Percentiles rank a stretch among this genome's conserved stretches.
These are phyloP conservation scores for Maccullochella peelii DNA, from an alignment of 2,113 vertebrate genomes.

Conservation along the genomic window DNA sequence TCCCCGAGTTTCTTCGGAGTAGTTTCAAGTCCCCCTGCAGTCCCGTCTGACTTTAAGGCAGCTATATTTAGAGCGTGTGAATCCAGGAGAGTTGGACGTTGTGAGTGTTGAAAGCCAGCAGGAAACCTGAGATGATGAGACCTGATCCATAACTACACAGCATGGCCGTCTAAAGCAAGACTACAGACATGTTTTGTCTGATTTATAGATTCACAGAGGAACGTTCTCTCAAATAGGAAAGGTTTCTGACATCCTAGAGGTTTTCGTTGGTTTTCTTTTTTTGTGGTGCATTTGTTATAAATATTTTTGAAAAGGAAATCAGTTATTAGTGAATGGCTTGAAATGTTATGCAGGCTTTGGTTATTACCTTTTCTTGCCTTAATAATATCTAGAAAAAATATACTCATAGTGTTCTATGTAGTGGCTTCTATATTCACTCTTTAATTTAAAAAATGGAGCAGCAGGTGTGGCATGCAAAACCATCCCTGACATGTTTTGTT, in stretches of 20 bases:
- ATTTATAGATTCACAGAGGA: background rate
- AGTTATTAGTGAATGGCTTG: background rate
- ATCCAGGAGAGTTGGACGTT: constrained; percentile 67
- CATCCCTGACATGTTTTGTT: constrained; percentile 42
- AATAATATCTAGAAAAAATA: background rate
- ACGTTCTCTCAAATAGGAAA: background rate
- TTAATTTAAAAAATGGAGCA: background rate
- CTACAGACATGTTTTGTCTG: constrained; percentile 8
- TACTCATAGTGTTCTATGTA: background rate
- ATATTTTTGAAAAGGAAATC: background rate
- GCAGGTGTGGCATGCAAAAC: constrained; percentile 49
- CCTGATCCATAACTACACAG: constrained; percentile 38
- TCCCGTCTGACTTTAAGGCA: constrained; percentile 53
- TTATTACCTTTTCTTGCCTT: background rate
- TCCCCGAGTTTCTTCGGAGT: background rate
- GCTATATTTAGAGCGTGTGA: constrained; percentile 84
- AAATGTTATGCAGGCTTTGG: background rate
- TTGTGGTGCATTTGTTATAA: background rate
- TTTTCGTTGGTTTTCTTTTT: background rate
- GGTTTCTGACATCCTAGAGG: background rate
- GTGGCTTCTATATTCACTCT: background rate
- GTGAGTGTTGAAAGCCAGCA: constrained; percentile 44
- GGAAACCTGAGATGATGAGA: constrained; percentile 78
- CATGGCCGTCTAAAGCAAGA: background rate
- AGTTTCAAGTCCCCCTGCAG: constrained; percentile 15